A percentile compares a stretch with the other conserved stretches of the same genome.
Evolutionary conservation across 2,888 invertebrate genomes (phyloP).

Genomic region (Therioaphis trifolii): DNA sequence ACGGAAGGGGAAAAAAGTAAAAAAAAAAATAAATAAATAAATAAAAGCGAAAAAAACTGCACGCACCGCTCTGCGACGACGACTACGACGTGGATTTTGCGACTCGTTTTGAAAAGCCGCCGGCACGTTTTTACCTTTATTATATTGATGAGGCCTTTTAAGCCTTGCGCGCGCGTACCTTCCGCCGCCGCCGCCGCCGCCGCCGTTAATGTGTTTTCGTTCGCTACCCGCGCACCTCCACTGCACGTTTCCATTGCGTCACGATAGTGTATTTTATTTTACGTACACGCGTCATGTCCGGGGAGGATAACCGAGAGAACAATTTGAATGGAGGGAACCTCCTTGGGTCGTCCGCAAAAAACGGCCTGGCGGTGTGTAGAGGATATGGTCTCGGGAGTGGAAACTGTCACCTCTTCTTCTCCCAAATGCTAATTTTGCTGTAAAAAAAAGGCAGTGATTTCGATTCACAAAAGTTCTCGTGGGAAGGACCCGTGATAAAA

Average conservation of each 20-base stretch:
- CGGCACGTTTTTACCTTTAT: constrained; percentile 22
- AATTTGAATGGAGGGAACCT: too few relatives aligned
- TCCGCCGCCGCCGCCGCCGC: not conserved
- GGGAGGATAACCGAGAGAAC: too few relatives aligned
- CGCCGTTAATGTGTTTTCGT: constrained; percentile 27
- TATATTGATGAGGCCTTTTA: constrained; percentile 29
- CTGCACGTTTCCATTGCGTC: too few relatives aligned
- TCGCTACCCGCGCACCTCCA: not conserved
- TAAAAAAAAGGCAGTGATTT: too few relatives aligned
- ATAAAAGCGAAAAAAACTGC: not conserved
- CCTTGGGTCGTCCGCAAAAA: too few relatives aligned
- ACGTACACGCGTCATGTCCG: too few relatives aligned
- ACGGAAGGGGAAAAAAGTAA: not conserved
- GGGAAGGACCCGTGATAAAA: too few relatives aligned
- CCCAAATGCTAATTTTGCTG: too few relatives aligned
- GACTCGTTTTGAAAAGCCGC: constrained; percentile 24
- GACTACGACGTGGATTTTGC: not conserved
- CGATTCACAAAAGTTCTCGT: too few relatives aligned
- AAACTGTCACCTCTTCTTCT: too few relatives aligned
- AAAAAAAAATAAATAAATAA: not conserved
- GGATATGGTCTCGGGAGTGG: too few relatives aligned
- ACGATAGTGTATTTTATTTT: not conserved
- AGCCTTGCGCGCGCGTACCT: not conserved
- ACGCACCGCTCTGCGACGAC: not conserved
- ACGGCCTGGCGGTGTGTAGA: too few relatives aligned